Conservation (phyloP, 2,797 vertebrate genomes). For the Labeo calbasu region DNA sequence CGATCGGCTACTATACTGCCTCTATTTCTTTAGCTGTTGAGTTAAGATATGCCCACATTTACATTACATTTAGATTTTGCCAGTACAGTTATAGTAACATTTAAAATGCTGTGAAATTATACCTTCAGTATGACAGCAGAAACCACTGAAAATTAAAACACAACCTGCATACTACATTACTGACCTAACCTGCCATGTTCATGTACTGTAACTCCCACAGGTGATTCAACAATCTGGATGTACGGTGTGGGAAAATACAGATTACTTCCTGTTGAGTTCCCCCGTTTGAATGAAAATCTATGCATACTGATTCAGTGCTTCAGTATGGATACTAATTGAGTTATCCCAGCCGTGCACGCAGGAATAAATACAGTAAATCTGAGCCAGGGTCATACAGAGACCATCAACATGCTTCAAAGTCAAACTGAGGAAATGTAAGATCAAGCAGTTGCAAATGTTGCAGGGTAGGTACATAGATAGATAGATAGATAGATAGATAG, state of each 20-base stretch:
- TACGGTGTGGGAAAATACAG: slow-evolving; percentile 5
- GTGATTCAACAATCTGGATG: slow-evolving; percentile 13
- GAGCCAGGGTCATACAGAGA: slow-evolving; percentile 34
- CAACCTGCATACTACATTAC: neutral
- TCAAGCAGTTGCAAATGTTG: slow-evolving; percentile 2
- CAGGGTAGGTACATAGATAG: neutral
- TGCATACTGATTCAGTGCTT: slow-evolving; percentile 32
- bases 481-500: too few species aligned
- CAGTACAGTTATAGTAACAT: neutral
- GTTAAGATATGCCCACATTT: neutral
- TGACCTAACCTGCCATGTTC: slow-evolving; percentile 12
- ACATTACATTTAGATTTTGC: neutral
- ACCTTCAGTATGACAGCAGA: neutral
- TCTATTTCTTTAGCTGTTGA: neutral
- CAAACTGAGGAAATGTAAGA: slow-evolving; percentile 1
- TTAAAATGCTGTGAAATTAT: slow-evolving; percentile 6
- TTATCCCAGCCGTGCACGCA: neutral
- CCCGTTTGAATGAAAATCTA: slow-evolving; percentile 28
- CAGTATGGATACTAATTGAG: slow-evolving; percentile 24
- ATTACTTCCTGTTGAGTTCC: slow-evolving; percentile 19
- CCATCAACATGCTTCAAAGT: slow-evolving; percentile 39
- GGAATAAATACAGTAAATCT: slow-evolving; percentile 25
- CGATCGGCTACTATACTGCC: neutral
- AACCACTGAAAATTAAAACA: slow-evolving; percentile 4
- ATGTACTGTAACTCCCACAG: slow-evolving; percentile 24